These are phyloP conservation scores for Oscheius myriophilus DNA, from an alignment of 2,888 invertebrate genomes.

Conservation along the genomic window DNA sequence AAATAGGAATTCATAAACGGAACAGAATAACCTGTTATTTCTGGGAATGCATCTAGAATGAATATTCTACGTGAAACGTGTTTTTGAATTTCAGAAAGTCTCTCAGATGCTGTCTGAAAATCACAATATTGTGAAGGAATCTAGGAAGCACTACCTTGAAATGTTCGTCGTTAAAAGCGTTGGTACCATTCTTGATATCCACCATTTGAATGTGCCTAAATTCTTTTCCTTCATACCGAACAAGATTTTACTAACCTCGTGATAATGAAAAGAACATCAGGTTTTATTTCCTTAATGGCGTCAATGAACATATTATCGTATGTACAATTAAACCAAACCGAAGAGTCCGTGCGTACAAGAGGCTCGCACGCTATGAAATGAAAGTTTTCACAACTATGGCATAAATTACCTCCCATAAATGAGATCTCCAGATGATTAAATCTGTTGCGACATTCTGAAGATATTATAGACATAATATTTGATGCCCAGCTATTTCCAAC, in stretches of 20 bases:
- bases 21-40: background rate
- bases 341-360: too few species aligned
- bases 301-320: too few species aligned
- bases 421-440: background rate
- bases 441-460: background rate
- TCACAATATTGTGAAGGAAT: background rate
- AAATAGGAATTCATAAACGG: background rate
- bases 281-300: too few species aligned
- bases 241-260: too few species aligned
- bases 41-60: slow-evolving; percentile 1
- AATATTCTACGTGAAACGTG: background rate
- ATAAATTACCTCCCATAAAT: background rate
- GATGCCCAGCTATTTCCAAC: slow-evolving; percentile 1
- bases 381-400: too few species aligned
- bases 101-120: background rate
- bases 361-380: too few species aligned
- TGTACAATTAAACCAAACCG: too few species aligned
- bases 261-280: too few species aligned
- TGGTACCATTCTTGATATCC: background rate
- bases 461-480: background rate
- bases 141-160: background rate
- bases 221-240: too few species aligned
- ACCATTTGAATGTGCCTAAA: background rate
- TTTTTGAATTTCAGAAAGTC: background rate
- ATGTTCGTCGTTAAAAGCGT: background rate